Conservation (phyloP, 2,113 vertebrate species). For the Phasianus colchicus region DNA sequence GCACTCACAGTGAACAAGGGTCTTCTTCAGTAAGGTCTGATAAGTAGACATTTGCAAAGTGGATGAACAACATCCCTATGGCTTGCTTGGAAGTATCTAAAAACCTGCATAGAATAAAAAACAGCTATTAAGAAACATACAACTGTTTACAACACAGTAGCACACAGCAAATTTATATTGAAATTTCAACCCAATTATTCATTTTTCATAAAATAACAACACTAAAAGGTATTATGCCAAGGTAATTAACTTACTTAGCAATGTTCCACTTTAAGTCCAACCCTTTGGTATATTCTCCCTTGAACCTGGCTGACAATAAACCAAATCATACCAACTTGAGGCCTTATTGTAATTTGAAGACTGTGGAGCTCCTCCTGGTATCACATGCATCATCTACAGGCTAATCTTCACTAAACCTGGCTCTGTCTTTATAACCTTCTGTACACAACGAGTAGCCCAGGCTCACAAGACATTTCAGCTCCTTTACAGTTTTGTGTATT, state of each 20-base stretch:
- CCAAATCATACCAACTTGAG: neutral
- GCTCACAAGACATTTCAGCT: neutral
- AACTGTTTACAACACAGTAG: neutral
- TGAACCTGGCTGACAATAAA: neutral
- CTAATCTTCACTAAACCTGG: slow-evolving; percentile 28
- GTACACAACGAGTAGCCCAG: neutral
- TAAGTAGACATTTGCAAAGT: slow-evolving; percentile 98
- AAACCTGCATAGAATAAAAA: slow-evolving; percentile 84
- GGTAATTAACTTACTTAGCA: neutral
- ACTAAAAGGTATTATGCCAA: neutral
- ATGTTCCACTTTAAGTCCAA: neutral
- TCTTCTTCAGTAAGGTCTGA: slow-evolving; percentile 96
- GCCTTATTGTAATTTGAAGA: neutral
- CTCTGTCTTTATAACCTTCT: slow-evolving; percentile 44
- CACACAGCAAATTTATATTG: neutral
- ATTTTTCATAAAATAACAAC: neutral
- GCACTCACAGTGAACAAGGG: slow-evolving; percentile 96
- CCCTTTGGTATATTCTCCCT: neutral
- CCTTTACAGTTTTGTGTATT: slow-evolving; percentile 2
- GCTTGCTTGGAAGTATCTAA: slow-evolving; percentile 99
- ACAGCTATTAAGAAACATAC: neutral
- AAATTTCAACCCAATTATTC: neutral
- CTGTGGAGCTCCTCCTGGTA: neutral
- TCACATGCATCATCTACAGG: slow-evolving; percentile 5
- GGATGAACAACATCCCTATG: slow-evolving; percentile 99